Evolutionary conservation across 1,140 invertebrate species (phyloP).

Genomic region (Apis cerana): DNA sequence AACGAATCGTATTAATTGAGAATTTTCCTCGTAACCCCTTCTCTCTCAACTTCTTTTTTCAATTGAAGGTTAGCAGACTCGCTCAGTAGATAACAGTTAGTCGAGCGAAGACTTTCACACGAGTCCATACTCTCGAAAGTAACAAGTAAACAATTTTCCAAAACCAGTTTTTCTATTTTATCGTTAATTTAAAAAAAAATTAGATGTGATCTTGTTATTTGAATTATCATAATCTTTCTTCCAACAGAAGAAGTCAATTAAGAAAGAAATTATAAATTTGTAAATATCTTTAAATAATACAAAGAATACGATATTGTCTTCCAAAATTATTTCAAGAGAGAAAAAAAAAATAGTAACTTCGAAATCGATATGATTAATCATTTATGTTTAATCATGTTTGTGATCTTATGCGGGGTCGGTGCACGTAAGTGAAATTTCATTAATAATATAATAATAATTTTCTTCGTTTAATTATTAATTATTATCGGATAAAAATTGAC

Average conservation of each 20-base stretch:
- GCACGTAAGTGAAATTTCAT: constrained; percentile 50
- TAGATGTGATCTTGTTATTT: neutral
- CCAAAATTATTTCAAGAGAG: neutral
- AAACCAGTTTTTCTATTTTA: constrained; percentile 44
- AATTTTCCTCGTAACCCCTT: constrained; percentile 29
- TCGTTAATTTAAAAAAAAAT: constrained; percentile 11
- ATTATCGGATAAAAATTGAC: neutral
- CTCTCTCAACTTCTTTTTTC: neutral
- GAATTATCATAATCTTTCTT: neutral
- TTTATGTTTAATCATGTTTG: neutral
- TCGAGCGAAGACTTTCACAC: neutral
- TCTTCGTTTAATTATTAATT: neutral
- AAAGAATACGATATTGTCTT: neutral
- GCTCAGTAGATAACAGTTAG: constrained; percentile 34
- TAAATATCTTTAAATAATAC: neutral
- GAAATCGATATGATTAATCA: constrained; percentile 32
- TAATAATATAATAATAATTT: neutral
- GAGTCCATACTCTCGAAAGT: neutral
- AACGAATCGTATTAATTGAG: neutral
- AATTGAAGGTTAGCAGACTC: neutral
- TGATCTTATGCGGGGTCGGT: neutral
- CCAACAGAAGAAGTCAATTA: neutral
- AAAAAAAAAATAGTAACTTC: neutral
- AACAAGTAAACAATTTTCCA: constrained; percentile 9
- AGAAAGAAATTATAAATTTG: neutral